A percentile compares a stretch with the other conserved stretches of the same genome.
phyloP scores from a whole-genome alignment of 2,797 vertebrate genomes.

The Takifugu ocellatus region DNA sequence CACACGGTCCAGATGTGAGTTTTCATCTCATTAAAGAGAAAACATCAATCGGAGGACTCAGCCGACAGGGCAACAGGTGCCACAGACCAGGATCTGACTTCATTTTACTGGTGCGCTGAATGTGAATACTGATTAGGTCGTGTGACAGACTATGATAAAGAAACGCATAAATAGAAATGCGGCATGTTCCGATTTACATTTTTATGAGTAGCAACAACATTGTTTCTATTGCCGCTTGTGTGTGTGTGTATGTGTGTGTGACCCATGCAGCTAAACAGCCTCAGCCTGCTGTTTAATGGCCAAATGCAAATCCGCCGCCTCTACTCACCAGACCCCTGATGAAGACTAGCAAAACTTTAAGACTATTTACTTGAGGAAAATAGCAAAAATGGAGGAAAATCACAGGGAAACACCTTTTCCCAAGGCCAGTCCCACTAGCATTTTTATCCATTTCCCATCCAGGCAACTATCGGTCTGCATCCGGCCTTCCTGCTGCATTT shows the following conservation, averaged over 20 bases:
- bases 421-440: not conserved
- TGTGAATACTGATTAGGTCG: constrained; percentile 52
- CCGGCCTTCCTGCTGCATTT: not conserved
- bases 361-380: constrained; percentile 14
- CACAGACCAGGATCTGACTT: constrained; percentile 50
- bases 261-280: not conserved
- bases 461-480: constrained; percentile 13
- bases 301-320: too few relatives aligned
- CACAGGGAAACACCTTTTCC: constrained; percentile 15
- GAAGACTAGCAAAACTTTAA: not conserved
- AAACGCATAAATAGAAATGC: constrained; percentile 27
- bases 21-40: constrained; percentile 54
- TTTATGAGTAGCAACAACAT: constrained; percentile 3
- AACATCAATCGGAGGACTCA: constrained; percentile 52
- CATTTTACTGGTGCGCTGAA: constrained; percentile 33
- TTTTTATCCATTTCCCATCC: constrained; percentile 11
- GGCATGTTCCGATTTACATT: constrained; percentile 9
- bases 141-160: constrained; percentile 20
- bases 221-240: constrained; percentile 17
- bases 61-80: constrained; percentile 58
- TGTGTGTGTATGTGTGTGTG: constrained; percentile 17
- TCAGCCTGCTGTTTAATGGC: too few relatives aligned
- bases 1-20: constrained; percentile 50
- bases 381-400: not conserved
- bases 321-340: too few relatives aligned